Evolutionary conservation across 1,140 invertebrate species (phyloP).

Genomic region (Drosophila lini): DNA sequence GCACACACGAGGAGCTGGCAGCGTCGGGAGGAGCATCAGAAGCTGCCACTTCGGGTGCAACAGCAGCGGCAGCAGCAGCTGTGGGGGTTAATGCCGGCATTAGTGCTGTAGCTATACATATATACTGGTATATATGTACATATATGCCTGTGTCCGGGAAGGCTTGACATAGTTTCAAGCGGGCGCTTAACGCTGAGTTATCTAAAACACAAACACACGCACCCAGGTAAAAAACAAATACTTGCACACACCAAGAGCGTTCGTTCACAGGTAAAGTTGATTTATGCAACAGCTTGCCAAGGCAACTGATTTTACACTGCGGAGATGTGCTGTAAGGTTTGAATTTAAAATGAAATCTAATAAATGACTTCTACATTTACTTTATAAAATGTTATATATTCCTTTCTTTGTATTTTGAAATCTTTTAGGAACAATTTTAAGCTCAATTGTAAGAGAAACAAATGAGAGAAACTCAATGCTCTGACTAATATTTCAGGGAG

Average conservation of each 20-base stretch:
- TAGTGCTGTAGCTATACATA: conserved; percentile 10
- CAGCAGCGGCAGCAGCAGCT: conserved; percentile 20
- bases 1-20: conserved; percentile 56
- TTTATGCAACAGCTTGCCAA: conserved; percentile 79
- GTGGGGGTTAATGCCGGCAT: conserved; percentile 46
- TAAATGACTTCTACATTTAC: not conserved
- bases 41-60: conserved; percentile 27
- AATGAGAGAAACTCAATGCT: not conserved
- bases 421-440: not conserved
- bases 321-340: not conserved
- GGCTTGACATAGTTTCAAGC: conserved; percentile 75
- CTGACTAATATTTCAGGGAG: not conserved
- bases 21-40: conserved; percentile 24
- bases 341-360: not conserved
- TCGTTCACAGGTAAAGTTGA: conserved; percentile 63
- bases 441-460: not conserved
- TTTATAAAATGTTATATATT: not conserved
- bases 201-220: conserved; percentile 54
- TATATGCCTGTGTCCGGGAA: conserved; percentile 20
- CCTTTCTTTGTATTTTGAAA: not conserved
- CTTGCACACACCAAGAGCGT: conserved; percentile 13
- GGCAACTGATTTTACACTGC: conserved; percentile 47
- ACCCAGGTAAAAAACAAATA: conserved; percentile 24
- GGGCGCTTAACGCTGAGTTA: conserved; percentile 54
- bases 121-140: conserved; percentile 10